Conservation (phyloP, 2,113 vertebrate genomes). For the Xiphophorus maculatus region DNA sequence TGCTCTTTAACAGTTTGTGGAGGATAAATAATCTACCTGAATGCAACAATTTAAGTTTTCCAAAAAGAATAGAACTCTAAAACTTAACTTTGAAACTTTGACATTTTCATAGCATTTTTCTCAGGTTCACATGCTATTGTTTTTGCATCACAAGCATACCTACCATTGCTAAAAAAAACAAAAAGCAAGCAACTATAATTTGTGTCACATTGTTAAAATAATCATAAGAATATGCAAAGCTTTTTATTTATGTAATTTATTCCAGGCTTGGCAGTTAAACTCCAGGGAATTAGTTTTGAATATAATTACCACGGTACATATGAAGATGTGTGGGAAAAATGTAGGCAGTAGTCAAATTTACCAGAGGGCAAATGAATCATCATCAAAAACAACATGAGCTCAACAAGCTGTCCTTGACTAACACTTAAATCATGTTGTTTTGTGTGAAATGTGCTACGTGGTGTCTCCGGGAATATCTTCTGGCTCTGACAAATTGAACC, state of each 20-base stretch:
- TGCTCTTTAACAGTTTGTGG: neutral
- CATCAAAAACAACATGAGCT: neutral
- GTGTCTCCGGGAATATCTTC: neutral
- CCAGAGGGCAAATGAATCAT: slow-evolving; percentile 2
- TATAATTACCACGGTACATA: neutral
- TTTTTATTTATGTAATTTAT: neutral
- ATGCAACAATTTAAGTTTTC: neutral
- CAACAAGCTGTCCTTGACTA: neutral
- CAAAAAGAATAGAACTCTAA: neutral
- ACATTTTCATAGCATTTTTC: neutral
- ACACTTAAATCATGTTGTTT: neutral
- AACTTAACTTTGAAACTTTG: neutral
- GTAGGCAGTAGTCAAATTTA: neutral
- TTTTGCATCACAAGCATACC: neutral
- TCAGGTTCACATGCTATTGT: neutral
- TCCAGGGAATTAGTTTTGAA: neutral
- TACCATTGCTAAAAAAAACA: neutral
- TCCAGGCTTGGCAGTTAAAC: neutral
- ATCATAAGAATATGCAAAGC: neutral
- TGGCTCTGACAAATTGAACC: slow-evolving; percentile 19
- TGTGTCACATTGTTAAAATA: too few species aligned
- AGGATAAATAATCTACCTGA: neutral
- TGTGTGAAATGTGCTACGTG: neutral
- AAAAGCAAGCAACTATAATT: too few species aligned
- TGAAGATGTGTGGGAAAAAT: neutral